Percentiles rank a stretch among this genome's conserved stretches.
These are phyloP conservation scores for Nebria salina DNA, from an alignment of 2,888 invertebrate genomes.

Conservation along the genomic window DNA sequence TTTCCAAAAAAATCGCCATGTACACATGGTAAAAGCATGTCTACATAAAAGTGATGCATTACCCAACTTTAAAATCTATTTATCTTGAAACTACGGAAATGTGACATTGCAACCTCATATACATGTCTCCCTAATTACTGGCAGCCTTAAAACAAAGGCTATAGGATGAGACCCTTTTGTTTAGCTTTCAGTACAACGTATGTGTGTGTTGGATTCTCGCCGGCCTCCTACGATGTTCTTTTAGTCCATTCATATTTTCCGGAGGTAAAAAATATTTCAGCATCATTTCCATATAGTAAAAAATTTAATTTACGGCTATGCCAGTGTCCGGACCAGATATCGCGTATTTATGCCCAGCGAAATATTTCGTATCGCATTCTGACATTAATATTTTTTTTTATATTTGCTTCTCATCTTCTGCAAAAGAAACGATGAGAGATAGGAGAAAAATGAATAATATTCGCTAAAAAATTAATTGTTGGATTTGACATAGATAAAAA, in stretches of 20 bases:
- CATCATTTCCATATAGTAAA: constrained; percentile 52
- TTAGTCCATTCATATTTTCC: constrained; percentile 54
- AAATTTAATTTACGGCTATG: constrained; percentile 57
- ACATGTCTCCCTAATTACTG: constrained; percentile 28
- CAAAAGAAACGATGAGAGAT: not conserved
- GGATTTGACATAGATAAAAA: not conserved
- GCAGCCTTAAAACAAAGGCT: constrained; percentile 28
- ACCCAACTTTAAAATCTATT: not conserved
- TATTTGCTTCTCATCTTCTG: constrained; percentile 8
- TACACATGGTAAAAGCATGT: constrained; percentile 18
- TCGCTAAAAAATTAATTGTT: not conserved
- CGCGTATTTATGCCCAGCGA: constrained; percentile 51
- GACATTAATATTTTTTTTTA: constrained; percentile 28
- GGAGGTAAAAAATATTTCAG: constrained; percentile 51
- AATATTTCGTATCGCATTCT: constrained; percentile 40
- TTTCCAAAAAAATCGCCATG: not conserved
- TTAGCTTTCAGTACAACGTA: constrained; percentile 24
- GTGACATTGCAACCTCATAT: not conserved
- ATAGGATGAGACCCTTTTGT: constrained; percentile 35
- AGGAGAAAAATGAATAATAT: not conserved
- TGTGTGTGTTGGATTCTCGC: not conserved
- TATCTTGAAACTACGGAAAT: not conserved
- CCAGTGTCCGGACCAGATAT: constrained; percentile 57
- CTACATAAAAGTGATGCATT: not conserved
- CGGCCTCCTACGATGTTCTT: constrained; percentile 51